Percentiles rank a stretch among this genome's conserved stretches.
phyloP scores from a whole-genome alignment of 2,113 vertebrate species.

The Bufo gargarizans region DNA sequence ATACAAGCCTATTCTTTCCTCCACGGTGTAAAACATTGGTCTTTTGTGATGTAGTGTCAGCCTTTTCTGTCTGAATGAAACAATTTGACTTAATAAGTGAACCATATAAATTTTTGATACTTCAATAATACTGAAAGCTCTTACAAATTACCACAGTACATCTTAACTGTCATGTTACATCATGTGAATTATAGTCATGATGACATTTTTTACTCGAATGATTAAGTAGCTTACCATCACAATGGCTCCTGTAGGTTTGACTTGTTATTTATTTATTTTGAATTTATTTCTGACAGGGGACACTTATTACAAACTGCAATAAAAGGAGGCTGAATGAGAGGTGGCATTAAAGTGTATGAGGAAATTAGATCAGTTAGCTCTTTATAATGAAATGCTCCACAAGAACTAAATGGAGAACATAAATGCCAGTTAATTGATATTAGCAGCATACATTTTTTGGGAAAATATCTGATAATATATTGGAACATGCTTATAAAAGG shows the following conservation, averaged over 20 bases:
- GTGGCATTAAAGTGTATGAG: background rate
- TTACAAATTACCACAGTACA: slow-evolving; percentile 76
- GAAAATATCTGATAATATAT: background rate
- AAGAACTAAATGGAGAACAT: slow-evolving; percentile 13
- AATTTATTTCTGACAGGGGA: slow-evolving; percentile 39
- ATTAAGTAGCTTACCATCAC: slow-evolving; percentile 72
- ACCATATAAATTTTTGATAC: slow-evolving; percentile 81
- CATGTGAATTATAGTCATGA: slow-evolving; percentile 74
- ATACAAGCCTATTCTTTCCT: slow-evolving; percentile 65
- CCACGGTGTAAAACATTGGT: slow-evolving; percentile 66
- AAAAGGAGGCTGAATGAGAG: background rate
- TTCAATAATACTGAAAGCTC: slow-evolving; percentile 73
- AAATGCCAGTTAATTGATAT: slow-evolving; percentile 21
- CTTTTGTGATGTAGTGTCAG: slow-evolving; percentile 72
- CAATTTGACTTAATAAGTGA: slow-evolving; percentile 79
- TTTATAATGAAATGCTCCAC: background rate
- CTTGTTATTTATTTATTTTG: slow-evolving; percentile 47
- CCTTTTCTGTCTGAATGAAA: slow-evolving; percentile 72
- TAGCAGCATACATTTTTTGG: background rate
- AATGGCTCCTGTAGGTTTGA: slow-evolving; percentile 66
- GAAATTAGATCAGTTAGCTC: background rate
- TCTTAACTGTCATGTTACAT: slow-evolving; percentile 79
- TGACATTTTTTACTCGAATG: slow-evolving; percentile 71
- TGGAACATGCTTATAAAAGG: background rate
- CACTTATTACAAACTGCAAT: slow-evolving; percentile 5